Evolutionary conservation across 2,797 vertebrate genomes (phyloP), one percentile per base, ranked within the genome.

Genomic region (Bovichtus diacanthus): DNA sequence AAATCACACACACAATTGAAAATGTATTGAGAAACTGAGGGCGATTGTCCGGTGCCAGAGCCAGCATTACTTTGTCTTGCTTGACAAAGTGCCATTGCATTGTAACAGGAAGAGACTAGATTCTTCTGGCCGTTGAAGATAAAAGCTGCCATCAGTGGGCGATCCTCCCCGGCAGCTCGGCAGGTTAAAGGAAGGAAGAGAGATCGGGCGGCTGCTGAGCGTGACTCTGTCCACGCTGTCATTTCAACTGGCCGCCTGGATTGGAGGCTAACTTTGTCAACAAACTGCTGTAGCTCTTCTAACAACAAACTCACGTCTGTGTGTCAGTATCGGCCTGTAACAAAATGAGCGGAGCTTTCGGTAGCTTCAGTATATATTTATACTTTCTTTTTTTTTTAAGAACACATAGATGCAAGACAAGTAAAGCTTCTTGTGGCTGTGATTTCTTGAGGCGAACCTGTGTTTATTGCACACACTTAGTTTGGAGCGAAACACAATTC

Each of bases 71-170:
- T 88, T 90, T 80, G 85, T 79, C 74, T 87, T 82, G 85, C 67
- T 89, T 81, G 94, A 95, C 80, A 91, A 94, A 76, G 87, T 93
- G 89, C 88, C 90, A 85, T 78, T 83, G 78, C 79, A 89, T 93
- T 74, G 82, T 73, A 90, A 84, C 59, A 84, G 83, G 55, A 89
- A 88, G 75, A 81, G 88, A 82, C 47, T 59, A 38, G 73, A 64
- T 87, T 88, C 72, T 90, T 78, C 87, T 91, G 88, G 90, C 81
- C 59, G 75, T 85, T 50, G 82, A 87, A 87, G 94, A 95, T 91
- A 89, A 93, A 92, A 80, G 84, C 59, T 70, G 87, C 69, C 86
- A 81, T 70, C 80, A 75, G 64, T 81, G 65, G 44, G 61, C 86
- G 34, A 65, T 83, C 61, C 78, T 94, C 62, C 84, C 50, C 66